Base-by-base conservation (phyloP, 2,113 vertebrate genomes). In the Atherinomorus stipes region DNA sequence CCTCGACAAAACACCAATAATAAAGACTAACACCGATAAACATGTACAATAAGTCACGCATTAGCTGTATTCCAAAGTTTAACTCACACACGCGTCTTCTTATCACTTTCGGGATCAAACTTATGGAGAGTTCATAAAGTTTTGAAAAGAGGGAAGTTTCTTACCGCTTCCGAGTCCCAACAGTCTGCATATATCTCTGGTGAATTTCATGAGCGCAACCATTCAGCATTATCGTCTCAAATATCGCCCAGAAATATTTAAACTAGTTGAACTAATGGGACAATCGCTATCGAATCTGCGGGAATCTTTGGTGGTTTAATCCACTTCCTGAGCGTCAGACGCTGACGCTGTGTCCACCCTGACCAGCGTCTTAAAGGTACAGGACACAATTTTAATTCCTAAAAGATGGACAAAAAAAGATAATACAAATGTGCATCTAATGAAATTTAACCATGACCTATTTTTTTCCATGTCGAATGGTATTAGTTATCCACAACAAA, bases 161-260 rank as follows among this genome's bases (percentile, higher is more conserved):
- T 94, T 89, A 94, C 93, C 93, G 86, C 90, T 93, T 71, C 87
- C 87, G 77, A 94, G 75, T 83, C 93, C 93, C 88, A 94, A 57
- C 45, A 94, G 83, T 71, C 93, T 87, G 88, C 88, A 94, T 57
- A 94, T 86, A 53, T 91, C 91, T 81, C 89, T 92, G 80, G 92
- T 93, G 90, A 94, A 91, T 78, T 88, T 94, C 93, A 94, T 94
- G 71, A 93, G 90, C 61, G 90, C 91, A 42, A 94, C 92, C 92
- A 94, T 94, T 83, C 91, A 89, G 91, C 94, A 94, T 94, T 89
- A 90, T 93, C 87, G 28, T 80, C 50, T 21, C 16, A 19, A 81
- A 78, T 65, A 72, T 45, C 64, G 25, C 49, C 19, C 44, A 22
- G n/a, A 56, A 16, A 15, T 65, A 4, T 15, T 56, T 9, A 13